Percentiles rank a stretch among this genome's conserved stretches.
phyloP scores from a whole-genome alignment of 30 jellyfish, hydroid and myxozoan species.

The Hydractinia echinata region DNA sequence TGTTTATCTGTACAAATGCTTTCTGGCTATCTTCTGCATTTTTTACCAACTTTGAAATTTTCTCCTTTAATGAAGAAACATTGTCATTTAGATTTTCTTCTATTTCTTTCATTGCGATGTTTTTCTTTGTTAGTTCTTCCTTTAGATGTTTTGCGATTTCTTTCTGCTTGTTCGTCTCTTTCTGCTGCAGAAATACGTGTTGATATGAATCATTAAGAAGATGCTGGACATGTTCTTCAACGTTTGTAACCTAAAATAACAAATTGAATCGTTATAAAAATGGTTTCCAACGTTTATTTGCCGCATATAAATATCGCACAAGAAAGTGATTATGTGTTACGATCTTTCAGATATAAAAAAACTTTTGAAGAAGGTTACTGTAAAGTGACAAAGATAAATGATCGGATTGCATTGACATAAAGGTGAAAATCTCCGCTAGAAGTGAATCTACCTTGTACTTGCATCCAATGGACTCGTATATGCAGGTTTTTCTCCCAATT shows the following conservation, averaged over 20 bases:
- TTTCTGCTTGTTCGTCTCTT: background rate
- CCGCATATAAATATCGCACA: no score
- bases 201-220: background rate
- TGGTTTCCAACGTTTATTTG: no score
- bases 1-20: background rate
- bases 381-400: background rate
- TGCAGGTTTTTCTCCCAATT: background rate
- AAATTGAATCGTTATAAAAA: background rate
- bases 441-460: background rate
- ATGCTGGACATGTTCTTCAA: conserved; percentile 1
- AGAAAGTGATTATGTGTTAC: no score
- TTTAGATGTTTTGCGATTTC: background rate
- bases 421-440: background rate
- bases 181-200: background rate
- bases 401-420: background rate
- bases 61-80: background rate
- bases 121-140: background rate
- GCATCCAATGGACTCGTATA: background rate
- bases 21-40: background rate
- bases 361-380: background rate
- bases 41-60: background rate
- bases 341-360: no score
- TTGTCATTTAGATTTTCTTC: background rate
- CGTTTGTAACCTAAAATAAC: background rate
- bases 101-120: background rate